Base-by-base conservation (phyloP, 2,797 vertebrate genomes). In the Pelodytes ibericus region DNA sequence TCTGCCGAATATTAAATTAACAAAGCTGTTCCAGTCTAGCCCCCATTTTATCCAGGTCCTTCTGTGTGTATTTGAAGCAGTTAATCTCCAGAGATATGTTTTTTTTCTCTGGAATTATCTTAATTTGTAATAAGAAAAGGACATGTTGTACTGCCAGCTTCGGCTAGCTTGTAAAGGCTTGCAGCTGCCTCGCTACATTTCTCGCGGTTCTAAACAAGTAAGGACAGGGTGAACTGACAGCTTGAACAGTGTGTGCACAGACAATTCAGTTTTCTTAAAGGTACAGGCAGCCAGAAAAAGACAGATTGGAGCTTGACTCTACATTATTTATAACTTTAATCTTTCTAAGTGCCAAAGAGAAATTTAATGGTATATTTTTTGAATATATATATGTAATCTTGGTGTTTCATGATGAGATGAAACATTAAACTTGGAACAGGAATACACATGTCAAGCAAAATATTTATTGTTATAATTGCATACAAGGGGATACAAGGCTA, bases 131-230 rank as follows among this genome's bases (percentile, higher is more conserved):
- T 4, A 39, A 44, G 18, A 62, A 36, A 49, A 44, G 60, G 24
- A 77, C 75, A 24, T 4, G 36, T 24, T 65, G 75, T 77, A 11
- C 75, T 77, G 75, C 75, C 75, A 77, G 69, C 4, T 51, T 10
- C 22, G 3, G 27, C 29, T 24, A 65, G 36, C 75, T 20, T 59
- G 75, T 77, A 65, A 66, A 22, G 62, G 39, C 75, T 65, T 77
- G 75, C 61, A 77, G 61, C 75, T 77, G 69, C 61, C 59, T 57
- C 36, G 11, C 10, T 49, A 26, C 69, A 71, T 71, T 77, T 53
- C 61, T 49, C 3, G 33, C 27, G 57, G 53, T 36, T 60, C 27
- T 66, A 8, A 60, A 62, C 75, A 66, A 66, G 75, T 77, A 66
- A 22, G 39, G 62, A 71, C 75, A 77, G 59, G 59, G 62, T 13